Percentiles rank a stretch among this genome's conserved stretches.
Conservation (phyloP, 2,113 vertebrate genomes). For the Pituophis catenifer region DNA sequence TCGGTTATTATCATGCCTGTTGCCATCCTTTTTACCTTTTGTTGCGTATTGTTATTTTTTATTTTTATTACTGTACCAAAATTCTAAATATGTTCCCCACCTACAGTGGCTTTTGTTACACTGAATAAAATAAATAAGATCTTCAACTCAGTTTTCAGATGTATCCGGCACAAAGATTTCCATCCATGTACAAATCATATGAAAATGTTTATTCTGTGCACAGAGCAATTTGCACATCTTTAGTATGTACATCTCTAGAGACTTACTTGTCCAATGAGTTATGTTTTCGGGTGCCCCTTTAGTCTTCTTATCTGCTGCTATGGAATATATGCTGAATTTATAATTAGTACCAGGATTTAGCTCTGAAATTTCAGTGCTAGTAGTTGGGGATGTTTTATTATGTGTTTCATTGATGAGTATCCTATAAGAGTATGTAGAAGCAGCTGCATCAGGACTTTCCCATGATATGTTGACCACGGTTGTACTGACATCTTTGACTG, state of each 20-base stretch:
- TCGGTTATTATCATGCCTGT: background rate
- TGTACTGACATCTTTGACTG: background rate
- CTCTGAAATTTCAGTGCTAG: accelerated
- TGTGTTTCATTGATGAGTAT: background rate
- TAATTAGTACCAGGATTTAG: constrained; percentile 69
- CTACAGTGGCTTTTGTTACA: background rate
- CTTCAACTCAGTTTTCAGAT: background rate
- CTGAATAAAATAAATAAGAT: background rate
- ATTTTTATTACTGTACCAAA: background rate
- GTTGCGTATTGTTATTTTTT: background rate
- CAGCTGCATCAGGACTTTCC: constrained; percentile 25
- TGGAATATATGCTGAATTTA: constrained; percentile 59
- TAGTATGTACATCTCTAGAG: background rate
- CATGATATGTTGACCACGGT: constrained; percentile 36
- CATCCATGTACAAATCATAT: background rate
- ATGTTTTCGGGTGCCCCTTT: background rate
- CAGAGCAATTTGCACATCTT: background rate
- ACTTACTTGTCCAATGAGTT: constrained; percentile 71
- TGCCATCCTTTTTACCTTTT: background rate
- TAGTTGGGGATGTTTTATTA: background rate
- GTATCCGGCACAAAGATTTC: background rate
- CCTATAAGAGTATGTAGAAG: constrained; percentile 22
- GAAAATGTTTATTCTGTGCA: background rate
- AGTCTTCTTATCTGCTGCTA: constrained; percentile 43
- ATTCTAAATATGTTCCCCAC: background rate